Conservation (phyloP, 1,140 invertebrate species). For the Hypsibius dujardini region DNA sequence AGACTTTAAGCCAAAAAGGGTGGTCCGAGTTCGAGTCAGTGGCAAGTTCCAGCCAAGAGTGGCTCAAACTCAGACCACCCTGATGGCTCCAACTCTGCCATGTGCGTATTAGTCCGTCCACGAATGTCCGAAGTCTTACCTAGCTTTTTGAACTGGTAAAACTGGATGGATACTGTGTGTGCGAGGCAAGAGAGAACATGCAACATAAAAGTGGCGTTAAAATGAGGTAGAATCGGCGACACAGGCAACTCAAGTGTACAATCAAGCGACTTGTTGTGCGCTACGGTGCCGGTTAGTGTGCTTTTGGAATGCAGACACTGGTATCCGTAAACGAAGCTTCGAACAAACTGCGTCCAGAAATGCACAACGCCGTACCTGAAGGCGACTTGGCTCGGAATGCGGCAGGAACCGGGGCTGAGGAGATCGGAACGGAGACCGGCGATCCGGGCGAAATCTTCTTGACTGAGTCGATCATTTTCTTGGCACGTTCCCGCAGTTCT, state of each 20-base stretch:
- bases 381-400: neutral
- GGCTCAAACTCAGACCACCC: too few relatives aligned
- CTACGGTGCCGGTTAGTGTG: too few relatives aligned
- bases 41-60: too few relatives aligned
- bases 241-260: neutral
- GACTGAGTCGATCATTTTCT: conserved; percentile 56
- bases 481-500: conserved; percentile 62
- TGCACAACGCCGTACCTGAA: conserved; percentile 8
- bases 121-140: too few relatives aligned
- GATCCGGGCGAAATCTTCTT: conserved; percentile 39
- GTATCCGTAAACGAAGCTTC: too few relatives aligned
- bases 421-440: neutral
- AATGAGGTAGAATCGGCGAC: neutral
- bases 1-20: too few relatives aligned
- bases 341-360: too few relatives aligned
- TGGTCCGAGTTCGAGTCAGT: too few relatives aligned
- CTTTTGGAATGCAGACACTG: too few relatives aligned
- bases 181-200: conserved; percentile 20
- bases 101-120: too few relatives aligned
- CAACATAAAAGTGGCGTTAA: conserved; percentile 15
- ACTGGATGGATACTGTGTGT: conserved; percentile 23
- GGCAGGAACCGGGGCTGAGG: neutral
- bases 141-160: conserved; percentile 24
- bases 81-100: too few relatives aligned
- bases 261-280: neutral